phyloP scores from a whole-genome alignment of 2,888 invertebrate genomes.

The Elmis aenea region DNA sequence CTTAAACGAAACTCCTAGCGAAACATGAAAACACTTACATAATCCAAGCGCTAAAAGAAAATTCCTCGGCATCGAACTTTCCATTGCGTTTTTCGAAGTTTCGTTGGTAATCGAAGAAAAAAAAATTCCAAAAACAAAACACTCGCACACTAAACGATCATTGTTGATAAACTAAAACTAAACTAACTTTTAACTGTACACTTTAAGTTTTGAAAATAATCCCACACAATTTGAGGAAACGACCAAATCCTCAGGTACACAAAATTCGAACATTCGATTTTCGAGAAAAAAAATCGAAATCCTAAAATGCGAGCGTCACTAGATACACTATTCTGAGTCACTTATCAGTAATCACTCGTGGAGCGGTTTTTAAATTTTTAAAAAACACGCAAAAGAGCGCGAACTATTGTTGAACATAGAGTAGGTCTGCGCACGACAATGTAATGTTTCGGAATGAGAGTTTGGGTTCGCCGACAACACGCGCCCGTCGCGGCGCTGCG shows the following conservation, averaged over 20 bases:
- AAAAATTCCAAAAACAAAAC: slow-evolving; percentile 8
- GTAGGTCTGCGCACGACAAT: slow-evolving; percentile 14
- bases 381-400: slow-evolving; percentile 14
- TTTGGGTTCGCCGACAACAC: slow-evolving; percentile 23
- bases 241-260: no score
- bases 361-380: slow-evolving; percentile 11
- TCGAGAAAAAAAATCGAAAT: no score
- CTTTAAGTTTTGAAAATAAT: no score
- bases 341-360: no score
- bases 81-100: no score
- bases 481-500: slow-evolving; percentile 23
- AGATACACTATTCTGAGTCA: no score
- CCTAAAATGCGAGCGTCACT: no score
- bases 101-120: slow-evolving; percentile 3
- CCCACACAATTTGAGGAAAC: no score
- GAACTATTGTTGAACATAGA: slow-evolving; percentile 4
- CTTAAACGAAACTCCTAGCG: no score
- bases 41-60: slow-evolving; percentile 5
- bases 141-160: slow-evolving; percentile 6
- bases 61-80: slow-evolving; percentile 4
- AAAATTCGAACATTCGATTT: no score
- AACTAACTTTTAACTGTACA: no score
- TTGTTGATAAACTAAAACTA: slow-evolving; percentile 2
- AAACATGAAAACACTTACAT: slow-evolving; percentile 6
- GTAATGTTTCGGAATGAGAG: slow-evolving; percentile 24